Percentiles rank a stretch among this genome's conserved stretches.
These are phyloP conservation scores for Tetraodon nigroviridis DNA, from an alignment of 2,113 vertebrate genomes.

Conservation along the genomic window DNA sequence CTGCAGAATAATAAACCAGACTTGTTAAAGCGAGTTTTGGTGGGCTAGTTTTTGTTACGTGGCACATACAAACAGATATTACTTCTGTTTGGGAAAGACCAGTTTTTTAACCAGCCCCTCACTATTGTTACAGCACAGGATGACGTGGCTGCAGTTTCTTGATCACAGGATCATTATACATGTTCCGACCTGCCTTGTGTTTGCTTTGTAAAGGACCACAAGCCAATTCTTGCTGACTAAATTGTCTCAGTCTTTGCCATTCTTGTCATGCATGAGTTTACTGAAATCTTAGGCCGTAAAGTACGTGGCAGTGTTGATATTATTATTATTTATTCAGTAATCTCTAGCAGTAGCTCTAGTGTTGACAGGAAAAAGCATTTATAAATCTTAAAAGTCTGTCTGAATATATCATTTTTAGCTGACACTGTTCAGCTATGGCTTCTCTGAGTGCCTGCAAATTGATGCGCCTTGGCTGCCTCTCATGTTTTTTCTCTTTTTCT, in stretches of 20 bases:
- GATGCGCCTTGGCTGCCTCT: conserved; percentile 37
- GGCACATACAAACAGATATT: not conserved
- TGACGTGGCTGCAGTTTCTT: conserved; percentile 9
- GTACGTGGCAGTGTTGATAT: not conserved
- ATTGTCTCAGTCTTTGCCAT: conserved; percentile 2
- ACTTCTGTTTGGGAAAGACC: not conserved
- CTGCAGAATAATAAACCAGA: conserved; percentile 33
- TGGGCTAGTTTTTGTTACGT: too few species aligned
- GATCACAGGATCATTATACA: conserved; percentile 22
- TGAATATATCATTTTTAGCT: conserved; percentile 28
- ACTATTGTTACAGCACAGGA: conserved; percentile 5
- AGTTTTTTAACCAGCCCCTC: not conserved
- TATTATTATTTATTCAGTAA: not conserved
- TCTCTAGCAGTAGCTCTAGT: conserved; percentile 20
- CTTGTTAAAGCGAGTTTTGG: conserved; percentile 17
- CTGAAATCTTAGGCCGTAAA: not conserved
- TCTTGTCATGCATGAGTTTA: not conserved
- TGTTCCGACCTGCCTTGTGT: conserved; percentile 31
- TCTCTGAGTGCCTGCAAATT: conserved; percentile 31
- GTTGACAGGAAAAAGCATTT: conserved; percentile 29
- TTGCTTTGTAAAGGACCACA: conserved; percentile 6
- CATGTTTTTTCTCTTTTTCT: too few species aligned
- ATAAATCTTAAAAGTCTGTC: conserved; percentile 48
- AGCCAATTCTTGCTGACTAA: not conserved
- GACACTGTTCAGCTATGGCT: conserved; percentile 10